Evolutionary conservation across 2,113 vertebrate species (phyloP), one percentile per base, ranked within the genome.

Genomic region (Echinops telfairi): DNA sequence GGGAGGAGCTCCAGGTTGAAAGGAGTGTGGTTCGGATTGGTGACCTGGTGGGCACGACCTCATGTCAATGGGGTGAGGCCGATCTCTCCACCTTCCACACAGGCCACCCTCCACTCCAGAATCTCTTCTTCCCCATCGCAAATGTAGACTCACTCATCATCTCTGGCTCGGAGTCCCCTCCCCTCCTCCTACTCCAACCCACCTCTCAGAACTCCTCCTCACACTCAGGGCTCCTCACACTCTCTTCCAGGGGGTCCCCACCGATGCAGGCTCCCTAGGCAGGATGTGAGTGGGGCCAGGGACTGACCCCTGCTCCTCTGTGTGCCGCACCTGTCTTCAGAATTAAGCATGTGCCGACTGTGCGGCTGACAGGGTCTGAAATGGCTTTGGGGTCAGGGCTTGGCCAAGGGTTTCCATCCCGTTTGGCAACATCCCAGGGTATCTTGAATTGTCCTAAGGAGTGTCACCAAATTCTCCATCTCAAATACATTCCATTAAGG

Each of bases 211-310:
- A 53, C 20, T 11, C 14, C 25, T 27, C 1, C 78, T 81, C 31
- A 12, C 1, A 31, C 15, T n/a, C 20, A 64, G 53, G 23, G 16
- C 0, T 3, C 23, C 22, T 2, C 1, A 0, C 40, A n/a, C 3
- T 3, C 3, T 2, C 20, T 43, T 66, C 10, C 29, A 31, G 0
- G 2, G 20, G 23, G 1, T 58, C 25, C 7, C 20, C 47, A 53
- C 47, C 47, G 5, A 53, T 2, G 10, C 12, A 53, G 47, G 47
- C 47, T 12, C 47, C 47, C 47, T 53, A 14, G 47, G 47, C 12
- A 53, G 47, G 47, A 11, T 12, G 47, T 53, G 9, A 1, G 47
- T 47, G 47, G 47, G 47, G 47, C 47, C 47, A 29, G 23, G 73
- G 40, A 19, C 15, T 0, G 12, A 7, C 19, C 7, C 12, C n/a